These are phyloP conservation scores for Danio tinwini DNA, from an alignment of 2,797 vertebrate species.

Conservation along the genomic window DNA sequence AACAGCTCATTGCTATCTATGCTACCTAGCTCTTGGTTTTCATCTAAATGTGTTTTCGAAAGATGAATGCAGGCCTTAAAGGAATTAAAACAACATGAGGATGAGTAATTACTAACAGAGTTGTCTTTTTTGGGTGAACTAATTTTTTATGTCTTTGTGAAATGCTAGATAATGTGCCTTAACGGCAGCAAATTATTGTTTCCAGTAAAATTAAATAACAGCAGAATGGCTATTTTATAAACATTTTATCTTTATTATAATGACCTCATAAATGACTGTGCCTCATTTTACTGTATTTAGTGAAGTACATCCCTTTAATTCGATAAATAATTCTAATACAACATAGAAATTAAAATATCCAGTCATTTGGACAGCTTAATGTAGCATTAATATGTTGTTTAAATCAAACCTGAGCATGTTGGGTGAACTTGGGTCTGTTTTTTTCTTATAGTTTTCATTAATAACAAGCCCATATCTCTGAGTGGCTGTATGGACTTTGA, in stretches of 20 bases:
- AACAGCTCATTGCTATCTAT: too few species aligned
- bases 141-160: background rate
- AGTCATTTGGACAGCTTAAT: background rate
- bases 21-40: too few species aligned
- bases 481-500: background rate
- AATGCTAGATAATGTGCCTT: background rate
- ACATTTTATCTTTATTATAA: background rate
- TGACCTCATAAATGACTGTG: background rate
- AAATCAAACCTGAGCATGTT: background rate
- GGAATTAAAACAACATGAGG: too few species aligned
- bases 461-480: background rate
- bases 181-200: background rate
- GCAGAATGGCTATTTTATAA: background rate
- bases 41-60: too few species aligned
- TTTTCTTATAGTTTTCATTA: background rate
- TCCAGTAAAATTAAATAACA: background rate
- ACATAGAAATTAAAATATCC: background rate
- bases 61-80: too few species aligned
- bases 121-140: too few species aligned
- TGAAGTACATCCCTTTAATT: background rate
- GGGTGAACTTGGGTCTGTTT: background rate
- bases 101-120: too few species aligned
- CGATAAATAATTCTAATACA: background rate
- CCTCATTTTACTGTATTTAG: background rate
- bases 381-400: background rate